phyloP scores from a whole-genome alignment of 1,140 invertebrate species.

The Drosophila takahashii region DNA sequence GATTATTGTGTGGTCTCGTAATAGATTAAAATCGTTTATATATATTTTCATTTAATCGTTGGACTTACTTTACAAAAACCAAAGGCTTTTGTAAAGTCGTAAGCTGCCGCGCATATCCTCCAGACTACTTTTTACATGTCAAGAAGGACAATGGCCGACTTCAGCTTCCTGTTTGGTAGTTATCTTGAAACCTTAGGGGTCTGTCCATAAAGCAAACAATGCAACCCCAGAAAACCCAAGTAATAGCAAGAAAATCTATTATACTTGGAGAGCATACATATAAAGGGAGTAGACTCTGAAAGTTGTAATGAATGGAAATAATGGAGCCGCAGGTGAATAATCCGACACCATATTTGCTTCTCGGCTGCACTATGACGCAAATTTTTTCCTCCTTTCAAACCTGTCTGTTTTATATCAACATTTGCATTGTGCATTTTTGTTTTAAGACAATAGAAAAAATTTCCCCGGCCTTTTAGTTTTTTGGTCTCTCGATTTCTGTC shows the following conservation, averaged over 20 bases:
- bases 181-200: constrained; percentile 59
- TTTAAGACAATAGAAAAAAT: constrained; percentile 40
- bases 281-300: constrained; percentile 4
- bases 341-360: constrained; percentile 50
- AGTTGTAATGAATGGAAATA: constrained; percentile 41
- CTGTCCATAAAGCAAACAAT: constrained; percentile 62
- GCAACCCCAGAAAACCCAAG: constrained; percentile 12
- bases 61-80: too few relatives aligned
- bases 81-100: too few relatives aligned
- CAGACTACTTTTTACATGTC: neutral
- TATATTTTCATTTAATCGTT: too few relatives aligned
- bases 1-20: neutral
- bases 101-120: too few relatives aligned
- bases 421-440: constrained; percentile 29
- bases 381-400: constrained; percentile 54
- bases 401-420: constrained; percentile 43
- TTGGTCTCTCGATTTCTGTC: constrained; percentile 12
- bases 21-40: too few relatives aligned
- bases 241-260: constrained; percentile 45
- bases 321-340: constrained; percentile 59
- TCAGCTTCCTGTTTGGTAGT: constrained; percentile 38
- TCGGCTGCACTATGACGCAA: constrained; percentile 24
- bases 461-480: constrained; percentile 13
- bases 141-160: constrained; percentile 20
- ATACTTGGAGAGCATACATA: constrained; percentile 27